These are phyloP conservation scores for Chydorus sphaericus DNA, from an alignment of 2,888 invertebrate species.

Conservation along the genomic window DNA sequence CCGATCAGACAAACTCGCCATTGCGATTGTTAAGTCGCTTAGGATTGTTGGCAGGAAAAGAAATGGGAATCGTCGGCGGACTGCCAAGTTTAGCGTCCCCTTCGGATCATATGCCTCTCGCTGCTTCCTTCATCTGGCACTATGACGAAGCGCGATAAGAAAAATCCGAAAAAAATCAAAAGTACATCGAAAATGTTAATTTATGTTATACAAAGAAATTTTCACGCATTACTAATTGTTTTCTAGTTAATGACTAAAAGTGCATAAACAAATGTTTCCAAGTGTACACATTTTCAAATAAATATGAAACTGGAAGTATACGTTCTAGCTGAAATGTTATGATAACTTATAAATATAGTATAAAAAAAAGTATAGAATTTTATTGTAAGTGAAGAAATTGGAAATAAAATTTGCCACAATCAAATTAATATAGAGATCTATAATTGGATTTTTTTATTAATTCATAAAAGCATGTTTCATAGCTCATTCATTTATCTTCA, in stretches of 20 bases:
- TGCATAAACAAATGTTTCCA: no score
- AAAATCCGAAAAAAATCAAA: neutral
- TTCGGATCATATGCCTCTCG: slow-evolving; percentile 74
- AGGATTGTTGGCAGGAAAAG: slow-evolving; percentile 44
- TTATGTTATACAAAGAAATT: neutral
- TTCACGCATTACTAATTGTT: no score
- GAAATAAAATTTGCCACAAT: neutral
- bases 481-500: no score
- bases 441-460: no score
- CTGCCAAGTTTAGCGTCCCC: slow-evolving; percentile 61
- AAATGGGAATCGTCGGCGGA: slow-evolving; percentile 39
- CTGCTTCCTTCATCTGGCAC: slow-evolving; percentile 31
- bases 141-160: neutral
- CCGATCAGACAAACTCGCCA: neutral
- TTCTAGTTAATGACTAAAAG: no score
- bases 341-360: neutral
- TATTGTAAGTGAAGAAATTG: neutral
- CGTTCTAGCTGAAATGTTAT: no score
- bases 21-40: slow-evolving; percentile 46
- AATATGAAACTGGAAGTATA: no score
- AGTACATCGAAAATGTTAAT: neutral
- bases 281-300: no score
- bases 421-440: neutral
- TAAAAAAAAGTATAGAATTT: neutral
- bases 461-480: no score